Conservation (phyloP, 53 echinoderm and acorn worm genomes). For the Apostichopus leukothele region DNA sequence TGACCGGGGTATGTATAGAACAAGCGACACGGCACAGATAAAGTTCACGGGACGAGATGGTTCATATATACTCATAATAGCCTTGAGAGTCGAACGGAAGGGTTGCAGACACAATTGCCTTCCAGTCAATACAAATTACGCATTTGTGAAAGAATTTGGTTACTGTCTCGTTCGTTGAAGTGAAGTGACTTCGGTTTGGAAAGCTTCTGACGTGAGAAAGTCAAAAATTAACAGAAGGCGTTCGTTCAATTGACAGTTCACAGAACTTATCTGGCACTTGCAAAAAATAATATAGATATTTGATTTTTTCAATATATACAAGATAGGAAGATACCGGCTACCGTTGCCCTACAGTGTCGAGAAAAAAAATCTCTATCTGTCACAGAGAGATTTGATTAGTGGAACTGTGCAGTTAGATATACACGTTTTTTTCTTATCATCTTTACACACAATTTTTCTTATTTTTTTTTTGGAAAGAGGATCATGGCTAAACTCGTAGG, state of each 20-base stretch:
- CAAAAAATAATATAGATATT: too few species aligned
- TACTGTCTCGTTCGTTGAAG: neutral
- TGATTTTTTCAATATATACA: too few species aligned
- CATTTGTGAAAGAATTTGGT: constrained; percentile 30
- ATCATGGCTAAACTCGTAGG: constrained; percentile 73
- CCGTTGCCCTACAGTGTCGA: too few species aligned
- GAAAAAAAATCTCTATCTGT: too few species aligned
- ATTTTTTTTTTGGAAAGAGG: neutral
- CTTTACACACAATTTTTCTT: neutral
- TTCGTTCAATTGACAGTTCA: neutral
- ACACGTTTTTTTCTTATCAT: neutral
- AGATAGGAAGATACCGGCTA: too few species aligned
- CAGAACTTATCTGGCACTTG: too few species aligned
- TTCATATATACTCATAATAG: constrained; percentile 46
- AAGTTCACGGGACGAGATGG: constrained; percentile 29
- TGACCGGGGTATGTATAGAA: too few species aligned
- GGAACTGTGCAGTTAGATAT: neutral
- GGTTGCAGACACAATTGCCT: constrained; percentile 17
- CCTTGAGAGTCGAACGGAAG: constrained; percentile 34
- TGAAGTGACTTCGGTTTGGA: neutral
- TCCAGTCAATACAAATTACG: constrained; percentile 38
- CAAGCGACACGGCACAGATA: constrained; percentile 4
- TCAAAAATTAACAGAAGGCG: neutral
- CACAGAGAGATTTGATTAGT: too few species aligned
- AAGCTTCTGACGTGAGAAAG: neutral